Evolutionary conservation across 2,888 invertebrate genomes (phyloP).

Genomic region (Acrocyrtus sp.): DNA sequence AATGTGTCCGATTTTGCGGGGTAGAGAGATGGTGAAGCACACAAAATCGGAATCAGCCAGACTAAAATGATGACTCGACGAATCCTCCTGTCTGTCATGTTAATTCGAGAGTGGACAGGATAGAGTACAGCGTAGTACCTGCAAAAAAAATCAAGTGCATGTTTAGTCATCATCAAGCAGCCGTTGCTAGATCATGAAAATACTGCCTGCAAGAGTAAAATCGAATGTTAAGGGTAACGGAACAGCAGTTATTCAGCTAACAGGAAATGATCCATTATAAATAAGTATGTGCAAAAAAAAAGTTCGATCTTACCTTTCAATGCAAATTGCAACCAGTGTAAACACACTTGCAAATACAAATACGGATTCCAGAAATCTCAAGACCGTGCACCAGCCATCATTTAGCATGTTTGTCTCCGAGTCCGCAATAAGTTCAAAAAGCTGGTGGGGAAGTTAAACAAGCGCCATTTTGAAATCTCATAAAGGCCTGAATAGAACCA

Average conservation of each 20-base stretch:
- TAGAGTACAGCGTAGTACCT: conserved; percentile 69
- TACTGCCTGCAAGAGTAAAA: too few species aligned
- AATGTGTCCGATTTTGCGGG: conserved; percentile 63
- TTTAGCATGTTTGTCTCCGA: conserved; percentile 66
- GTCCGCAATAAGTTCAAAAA: conserved; percentile 67
- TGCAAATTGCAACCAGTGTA: conserved; percentile 67
- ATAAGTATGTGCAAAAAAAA: background rate
- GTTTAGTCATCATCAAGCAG: too few species aligned
- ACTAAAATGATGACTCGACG: conserved; percentile 66
- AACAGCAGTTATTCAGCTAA: too few species aligned
- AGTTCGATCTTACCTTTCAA: conserved; percentile 68
- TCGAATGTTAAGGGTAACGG: too few species aligned
- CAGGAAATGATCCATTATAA: too few species aligned
- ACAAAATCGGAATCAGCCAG: conserved; percentile 66
- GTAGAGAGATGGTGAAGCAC: conserved; percentile 64
- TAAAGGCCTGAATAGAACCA: background rate
- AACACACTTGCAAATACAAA: conserved; percentile 68
- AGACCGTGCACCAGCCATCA: conserved; percentile 66
- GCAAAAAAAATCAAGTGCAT: conserved; percentile 40
- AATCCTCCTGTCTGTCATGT: conserved; percentile 65
- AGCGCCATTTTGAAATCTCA: background rate
- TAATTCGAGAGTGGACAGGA: conserved; percentile 67
- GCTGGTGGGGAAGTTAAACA: conserved; percentile 27
- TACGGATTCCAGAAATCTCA: conserved; percentile 67
- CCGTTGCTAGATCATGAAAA: too few species aligned